Percentiles rank a stretch among this genome's conserved stretches.
phyloP scores from a whole-genome alignment of 2,113 vertebrate genomes.

The Chloroceryle aenea region DNA sequence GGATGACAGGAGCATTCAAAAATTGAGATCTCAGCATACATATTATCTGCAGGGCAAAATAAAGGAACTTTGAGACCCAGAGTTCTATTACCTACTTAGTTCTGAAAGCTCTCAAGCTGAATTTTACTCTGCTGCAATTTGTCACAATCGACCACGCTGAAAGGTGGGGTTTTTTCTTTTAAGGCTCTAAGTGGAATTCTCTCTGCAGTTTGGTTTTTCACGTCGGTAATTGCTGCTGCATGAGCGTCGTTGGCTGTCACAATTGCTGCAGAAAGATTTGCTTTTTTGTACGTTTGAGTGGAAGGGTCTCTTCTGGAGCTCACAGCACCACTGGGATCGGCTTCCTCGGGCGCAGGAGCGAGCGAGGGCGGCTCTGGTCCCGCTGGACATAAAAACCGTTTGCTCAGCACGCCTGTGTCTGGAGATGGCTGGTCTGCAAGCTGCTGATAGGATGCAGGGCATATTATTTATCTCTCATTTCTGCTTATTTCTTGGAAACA shows the following conservation, averaged over 20 bases:
- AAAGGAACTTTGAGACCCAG: neutral
- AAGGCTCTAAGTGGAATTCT: neutral
- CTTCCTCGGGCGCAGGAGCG: neutral
- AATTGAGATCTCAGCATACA: neutral
- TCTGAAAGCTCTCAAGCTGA: neutral
- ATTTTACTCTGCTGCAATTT: neutral
- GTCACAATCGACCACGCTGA: neutral
- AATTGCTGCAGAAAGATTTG: neutral
- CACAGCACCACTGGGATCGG: neutral
- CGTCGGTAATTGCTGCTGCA: neutral
- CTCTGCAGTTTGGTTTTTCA: neutral
- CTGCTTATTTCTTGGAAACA: neutral
- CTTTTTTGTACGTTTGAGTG: neutral
- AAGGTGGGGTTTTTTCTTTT: neutral
- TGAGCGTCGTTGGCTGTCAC: fast-evolving
- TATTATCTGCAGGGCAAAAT: slow-evolving; percentile 4
- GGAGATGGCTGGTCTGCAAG: neutral
- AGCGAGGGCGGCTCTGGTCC: neutral
- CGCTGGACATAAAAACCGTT: fast-evolving
- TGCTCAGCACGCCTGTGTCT: fast-evolving
- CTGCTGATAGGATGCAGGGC: neutral
- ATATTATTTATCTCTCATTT: neutral
- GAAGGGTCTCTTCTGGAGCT: neutral
- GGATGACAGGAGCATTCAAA: neutral
- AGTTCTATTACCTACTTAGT: neutral